Conservation (phyloP, 2,797 vertebrate species). For the Enteromius argenteus region DNA sequence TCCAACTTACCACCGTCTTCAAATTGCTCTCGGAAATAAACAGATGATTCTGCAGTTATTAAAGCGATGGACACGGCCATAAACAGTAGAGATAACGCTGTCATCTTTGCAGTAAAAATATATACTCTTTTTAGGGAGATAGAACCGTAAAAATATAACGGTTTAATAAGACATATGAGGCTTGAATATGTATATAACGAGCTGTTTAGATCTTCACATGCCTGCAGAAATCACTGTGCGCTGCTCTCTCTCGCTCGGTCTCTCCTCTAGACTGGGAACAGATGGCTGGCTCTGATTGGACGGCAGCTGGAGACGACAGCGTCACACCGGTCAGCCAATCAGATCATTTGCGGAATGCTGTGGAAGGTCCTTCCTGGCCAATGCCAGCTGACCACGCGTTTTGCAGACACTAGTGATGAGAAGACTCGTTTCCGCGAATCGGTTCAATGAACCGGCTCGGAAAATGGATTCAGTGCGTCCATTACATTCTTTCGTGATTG, state of each 20-base stretch:
- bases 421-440: neutral
- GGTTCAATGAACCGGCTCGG: conserved; percentile 1
- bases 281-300: conserved; percentile 83
- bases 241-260: conserved; percentile 41
- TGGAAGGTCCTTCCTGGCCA: conserved; percentile 62
- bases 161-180: conserved; percentile 12
- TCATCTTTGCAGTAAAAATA: conserved; percentile 65
- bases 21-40: conserved; percentile 86
- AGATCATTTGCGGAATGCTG: neutral
- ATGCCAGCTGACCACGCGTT: conserved; percentile 76
- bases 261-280: conserved; percentile 82
- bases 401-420: conserved; percentile 43
- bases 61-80: conserved; percentile 72
- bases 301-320: conserved; percentile 53
- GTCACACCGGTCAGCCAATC: conserved; percentile 64
- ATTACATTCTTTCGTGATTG: neutral
- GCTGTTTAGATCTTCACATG: conserved; percentile 25
- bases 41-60: conserved; percentile 74
- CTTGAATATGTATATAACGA: neutral
- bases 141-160: neutral
- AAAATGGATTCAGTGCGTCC: neutral
- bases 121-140: conserved; percentile 21
- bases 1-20: conserved; percentile 83
- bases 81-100: conserved; percentile 74
- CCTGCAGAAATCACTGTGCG: conserved; percentile 40